Percentiles rank a stretch among this genome's conserved stretches.
phyloP scores from a whole-genome alignment of 2,888 invertebrate species.

The Priocnemis perturbator region DNA sequence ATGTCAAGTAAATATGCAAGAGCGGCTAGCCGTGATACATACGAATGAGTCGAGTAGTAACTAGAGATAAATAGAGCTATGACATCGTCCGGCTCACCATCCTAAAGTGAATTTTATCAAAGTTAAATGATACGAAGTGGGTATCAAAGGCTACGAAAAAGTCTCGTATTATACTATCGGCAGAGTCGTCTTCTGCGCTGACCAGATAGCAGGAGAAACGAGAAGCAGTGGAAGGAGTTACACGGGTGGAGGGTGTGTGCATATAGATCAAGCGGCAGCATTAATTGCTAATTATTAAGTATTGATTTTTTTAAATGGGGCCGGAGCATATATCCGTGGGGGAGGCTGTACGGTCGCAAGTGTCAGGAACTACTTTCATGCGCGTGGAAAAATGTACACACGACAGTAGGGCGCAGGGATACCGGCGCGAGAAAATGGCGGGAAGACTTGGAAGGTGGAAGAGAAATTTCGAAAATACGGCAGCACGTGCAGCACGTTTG shows the following conservation, averaged over 20 bases:
- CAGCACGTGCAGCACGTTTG: neutral
- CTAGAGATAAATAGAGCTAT: too few species aligned
- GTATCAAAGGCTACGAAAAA: too few species aligned
- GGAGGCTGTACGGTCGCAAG: slow-evolving; percentile 49
- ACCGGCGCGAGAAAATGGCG: slow-evolving; percentile 52
- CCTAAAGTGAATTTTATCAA: too few species aligned
- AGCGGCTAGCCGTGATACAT: too few species aligned
- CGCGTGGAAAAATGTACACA: slow-evolving; percentile 32
- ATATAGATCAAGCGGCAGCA: slow-evolving; percentile 28
- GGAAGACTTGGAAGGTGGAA: slow-evolving; percentile 46
- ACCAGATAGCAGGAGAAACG: neutral
- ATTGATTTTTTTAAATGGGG: slow-evolving; percentile 73
- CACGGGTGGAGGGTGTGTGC: slow-evolving; percentile 29
- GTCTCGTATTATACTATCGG: too few species aligned
- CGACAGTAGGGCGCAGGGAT: slow-evolving; percentile 48
- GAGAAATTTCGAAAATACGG: slow-evolving; percentile 11
- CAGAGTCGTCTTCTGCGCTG: too few species aligned
- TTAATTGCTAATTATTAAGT: slow-evolving; percentile 74
- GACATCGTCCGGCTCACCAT: too few species aligned
- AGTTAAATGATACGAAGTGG: too few species aligned
- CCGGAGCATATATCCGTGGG: slow-evolving; percentile 46
- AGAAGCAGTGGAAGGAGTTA: neutral
- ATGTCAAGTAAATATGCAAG: too few species aligned
- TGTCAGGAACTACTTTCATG: slow-evolving; percentile 55
- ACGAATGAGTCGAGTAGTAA: too few species aligned